These are phyloP conservation scores for Bilobella aurantiaca DNA, from an alignment of 1,140 invertebrate genomes.

Conservation along the genomic window DNA sequence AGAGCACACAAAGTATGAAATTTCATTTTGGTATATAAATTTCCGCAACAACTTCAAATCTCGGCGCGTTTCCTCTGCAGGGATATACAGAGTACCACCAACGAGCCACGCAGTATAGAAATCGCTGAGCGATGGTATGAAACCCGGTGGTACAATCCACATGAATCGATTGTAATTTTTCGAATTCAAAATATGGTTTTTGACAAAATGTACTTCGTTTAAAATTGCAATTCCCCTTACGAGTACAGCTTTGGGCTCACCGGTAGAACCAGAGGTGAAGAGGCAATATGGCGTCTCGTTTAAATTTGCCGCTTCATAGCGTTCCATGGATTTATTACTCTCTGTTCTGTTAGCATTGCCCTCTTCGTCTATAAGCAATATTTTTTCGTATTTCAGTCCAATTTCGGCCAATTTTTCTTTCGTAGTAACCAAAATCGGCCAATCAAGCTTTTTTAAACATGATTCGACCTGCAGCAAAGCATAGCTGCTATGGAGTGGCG, in stretches of 20 bases:
- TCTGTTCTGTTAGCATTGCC: neutral
- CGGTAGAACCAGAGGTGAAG: neutral
- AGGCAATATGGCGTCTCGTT: neutral
- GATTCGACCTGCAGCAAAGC: neutral
- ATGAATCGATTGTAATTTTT: neutral
- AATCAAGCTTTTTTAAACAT: neutral
- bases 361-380: neutral
- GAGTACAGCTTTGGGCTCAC: neutral
- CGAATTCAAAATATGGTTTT: neutral
- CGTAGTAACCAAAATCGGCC: neutral
- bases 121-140: too few species aligned
- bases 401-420: neutral
- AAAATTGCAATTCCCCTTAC: neutral
- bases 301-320: too few species aligned
- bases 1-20: too few species aligned
- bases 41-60: too few species aligned
- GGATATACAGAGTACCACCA: too few species aligned
- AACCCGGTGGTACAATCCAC: neutral
- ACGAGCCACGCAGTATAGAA: too few species aligned
- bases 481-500: neutral
- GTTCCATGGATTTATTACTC: too few species aligned
- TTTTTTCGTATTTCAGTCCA: neutral
- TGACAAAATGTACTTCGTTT: neutral
- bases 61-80: too few species aligned
- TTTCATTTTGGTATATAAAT: too few species aligned